These are phyloP conservation scores for Ctenicera cuprea DNA, from an alignment of 2,888 invertebrate species.

Conservation along the genomic window DNA sequence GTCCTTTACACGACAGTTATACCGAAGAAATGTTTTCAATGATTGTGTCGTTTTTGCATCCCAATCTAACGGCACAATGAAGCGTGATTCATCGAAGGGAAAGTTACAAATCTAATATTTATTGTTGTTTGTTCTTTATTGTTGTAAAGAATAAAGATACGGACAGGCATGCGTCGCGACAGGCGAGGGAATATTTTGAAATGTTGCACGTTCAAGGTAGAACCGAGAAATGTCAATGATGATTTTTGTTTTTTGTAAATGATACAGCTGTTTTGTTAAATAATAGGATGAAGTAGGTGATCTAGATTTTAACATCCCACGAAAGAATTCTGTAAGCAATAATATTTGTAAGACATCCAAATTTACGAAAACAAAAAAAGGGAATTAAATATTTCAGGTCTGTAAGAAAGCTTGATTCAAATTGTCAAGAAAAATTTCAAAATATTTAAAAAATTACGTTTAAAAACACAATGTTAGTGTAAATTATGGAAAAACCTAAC, in stretches of 20 bases:
- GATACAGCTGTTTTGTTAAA: not conserved
- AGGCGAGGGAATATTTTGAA: conserved; percentile 19
- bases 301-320: no score
- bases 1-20: conserved; percentile 31
- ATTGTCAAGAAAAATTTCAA: no score
- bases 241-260: not conserved
- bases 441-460: no score
- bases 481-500: no score
- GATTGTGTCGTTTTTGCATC: conserved; percentile 43
- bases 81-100: conserved; percentile 44
- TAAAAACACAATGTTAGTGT: no score
- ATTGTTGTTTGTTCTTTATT: conserved; percentile 38
- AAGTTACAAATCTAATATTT: conserved; percentile 41
- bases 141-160: conserved; percentile 15
- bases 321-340: no score
- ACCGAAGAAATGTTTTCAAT: conserved; percentile 26
- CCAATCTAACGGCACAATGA: conserved; percentile 42
- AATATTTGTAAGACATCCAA: no score
- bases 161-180: conserved; percentile 13
- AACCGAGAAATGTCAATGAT: not conserved
- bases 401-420: no score
- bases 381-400: no score
- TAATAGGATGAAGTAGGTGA: no score
- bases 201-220: conserved; percentile 23
- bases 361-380: no score